Evolutionary conservation across 2,888 invertebrate species (phyloP).

Genomic region (Drosophila buzzatii): DNA sequence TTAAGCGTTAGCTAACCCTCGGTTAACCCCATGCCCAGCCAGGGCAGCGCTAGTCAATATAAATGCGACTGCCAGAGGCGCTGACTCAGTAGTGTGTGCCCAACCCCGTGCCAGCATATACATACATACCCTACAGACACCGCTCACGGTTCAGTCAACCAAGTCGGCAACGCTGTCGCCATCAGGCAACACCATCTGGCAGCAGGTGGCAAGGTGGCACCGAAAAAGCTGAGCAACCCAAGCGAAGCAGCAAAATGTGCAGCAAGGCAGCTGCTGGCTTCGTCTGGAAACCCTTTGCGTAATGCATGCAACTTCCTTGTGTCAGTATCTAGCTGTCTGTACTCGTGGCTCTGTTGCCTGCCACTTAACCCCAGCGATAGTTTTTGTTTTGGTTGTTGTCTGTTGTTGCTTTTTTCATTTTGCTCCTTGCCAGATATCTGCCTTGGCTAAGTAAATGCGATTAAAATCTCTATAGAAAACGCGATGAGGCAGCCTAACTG

Average conservation of each 20-base stretch:
- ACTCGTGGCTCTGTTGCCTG: slow-evolving; percentile 13
- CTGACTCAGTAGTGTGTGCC: slow-evolving; percentile 32
- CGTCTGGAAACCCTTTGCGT: slow-evolving; percentile 3
- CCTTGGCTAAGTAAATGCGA: slow-evolving; percentile 40
- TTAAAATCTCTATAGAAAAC: slow-evolving; percentile 68
- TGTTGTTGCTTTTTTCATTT: background rate
- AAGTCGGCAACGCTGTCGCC: slow-evolving; percentile 27
- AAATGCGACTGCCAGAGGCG: slow-evolving; percentile 24
- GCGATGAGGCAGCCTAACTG: slow-evolving; percentile 15
- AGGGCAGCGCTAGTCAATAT: slow-evolving; percentile 41
- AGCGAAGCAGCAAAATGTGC: slow-evolving; percentile 42
- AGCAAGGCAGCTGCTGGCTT: slow-evolving; percentile 48
- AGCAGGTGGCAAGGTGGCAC: slow-evolving; percentile 53
- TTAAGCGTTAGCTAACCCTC: slow-evolving; percentile 44
- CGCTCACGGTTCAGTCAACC: slow-evolving; percentile 43
- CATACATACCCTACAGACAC: background rate
- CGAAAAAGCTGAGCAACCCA: slow-evolving; percentile 49
- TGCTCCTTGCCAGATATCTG: slow-evolving; percentile 26
- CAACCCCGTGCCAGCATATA: background rate
- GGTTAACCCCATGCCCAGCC: slow-evolving; percentile 44
- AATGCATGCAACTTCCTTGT: slow-evolving; percentile 23
- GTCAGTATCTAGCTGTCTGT: background rate
- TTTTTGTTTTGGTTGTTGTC: slow-evolving; percentile 26
- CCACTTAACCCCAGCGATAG: slow-evolving; percentile 69
- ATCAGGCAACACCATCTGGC: slow-evolving; percentile 34